Base-by-base conservation (phyloP, 2,797 vertebrate genomes). In the Gallinago stenura region DNA sequence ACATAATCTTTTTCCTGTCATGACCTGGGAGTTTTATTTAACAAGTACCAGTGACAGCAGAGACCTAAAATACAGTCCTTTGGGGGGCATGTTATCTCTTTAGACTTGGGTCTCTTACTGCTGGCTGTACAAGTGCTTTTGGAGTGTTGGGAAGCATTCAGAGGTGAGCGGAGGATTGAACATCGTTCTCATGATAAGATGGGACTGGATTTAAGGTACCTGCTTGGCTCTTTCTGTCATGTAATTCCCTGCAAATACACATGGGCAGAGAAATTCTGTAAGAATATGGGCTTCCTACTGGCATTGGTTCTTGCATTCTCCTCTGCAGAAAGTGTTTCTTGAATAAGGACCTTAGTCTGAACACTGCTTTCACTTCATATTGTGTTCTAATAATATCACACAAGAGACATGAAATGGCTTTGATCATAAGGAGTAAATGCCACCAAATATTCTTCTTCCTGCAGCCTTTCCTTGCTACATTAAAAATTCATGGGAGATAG, bases 351-450 rank as follows among this genome's bases (percentile, higher is more conserved):
- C 95, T 92, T 79, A 64, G 56, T 88, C 83, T 91, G 70, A 97
- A 89, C 12, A 10, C 64, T 73, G 35, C 58, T 64, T 83, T 95
- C 78, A 10, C 56, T 92, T 96, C 20, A 1, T 69, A 90, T 92
- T 92, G 41, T 93, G 81, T 91, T 93, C 96, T 95, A 96, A 95
- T 94, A 95, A 94, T 95, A 97, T 70, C 94, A 93, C 83, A 92
- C 35, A 61, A 70, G 93, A 96, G 88, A 95, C 78, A 50, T 61
- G 90, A 95, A 97, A 90, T 90, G 75, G 30, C 94, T 96, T 97
- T 96, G 95, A 96, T 95, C 96, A 95, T n/a, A 58, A 54, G 64
- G 86, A 96, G 76, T 79, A 96, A 96, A 95, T 79, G 90, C 89
- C 93, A 93, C 94, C 93, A 96, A 92, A 93, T 94, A 90, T 76